Evolutionary conservation across 2,113 vertebrate species (phyloP).

Genomic region (Elephantulus edwardii): DNA sequence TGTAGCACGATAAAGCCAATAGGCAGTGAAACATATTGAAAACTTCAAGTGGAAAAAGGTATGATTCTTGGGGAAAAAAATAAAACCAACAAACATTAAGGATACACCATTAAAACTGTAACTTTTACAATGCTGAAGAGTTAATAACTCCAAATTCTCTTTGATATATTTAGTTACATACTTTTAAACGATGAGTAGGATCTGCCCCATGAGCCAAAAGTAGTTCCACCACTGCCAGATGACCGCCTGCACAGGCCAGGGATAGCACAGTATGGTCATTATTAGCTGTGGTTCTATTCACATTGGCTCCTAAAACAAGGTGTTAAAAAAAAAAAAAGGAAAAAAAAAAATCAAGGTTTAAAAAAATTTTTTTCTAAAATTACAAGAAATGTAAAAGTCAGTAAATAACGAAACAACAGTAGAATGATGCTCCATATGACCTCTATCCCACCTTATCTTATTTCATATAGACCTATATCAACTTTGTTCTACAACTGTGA

Average conservation of each 20-base stretch:
- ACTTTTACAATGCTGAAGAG: not conserved
- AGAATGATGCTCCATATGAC: no score
- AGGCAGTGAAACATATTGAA: not conserved
- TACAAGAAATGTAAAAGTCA: no score
- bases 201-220: constrained; percentile 98
- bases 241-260: constrained; percentile 97
- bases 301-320: constrained; percentile 90
- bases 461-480: constrained; percentile 19
- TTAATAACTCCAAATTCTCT: not conserved
- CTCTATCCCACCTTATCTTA: not conserved
- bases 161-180: constrained; percentile 73
- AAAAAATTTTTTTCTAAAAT: not conserved
- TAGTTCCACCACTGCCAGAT: constrained; percentile 97
- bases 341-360: no score
- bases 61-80: not conserved
- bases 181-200: constrained; percentile 98
- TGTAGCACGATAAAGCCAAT: not conserved
- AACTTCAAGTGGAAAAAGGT: not conserved
- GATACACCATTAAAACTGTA: not conserved
- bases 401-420: no score
- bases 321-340: no score
- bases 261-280: constrained; percentile 99
- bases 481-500: constrained; percentile 1
- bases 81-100: not conserved
- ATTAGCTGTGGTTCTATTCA: constrained; percentile 98